Base-by-base conservation (phyloP, 30 jellyfish, hydroid and myxozoan species). In the Hydractinia echinata region DNA sequence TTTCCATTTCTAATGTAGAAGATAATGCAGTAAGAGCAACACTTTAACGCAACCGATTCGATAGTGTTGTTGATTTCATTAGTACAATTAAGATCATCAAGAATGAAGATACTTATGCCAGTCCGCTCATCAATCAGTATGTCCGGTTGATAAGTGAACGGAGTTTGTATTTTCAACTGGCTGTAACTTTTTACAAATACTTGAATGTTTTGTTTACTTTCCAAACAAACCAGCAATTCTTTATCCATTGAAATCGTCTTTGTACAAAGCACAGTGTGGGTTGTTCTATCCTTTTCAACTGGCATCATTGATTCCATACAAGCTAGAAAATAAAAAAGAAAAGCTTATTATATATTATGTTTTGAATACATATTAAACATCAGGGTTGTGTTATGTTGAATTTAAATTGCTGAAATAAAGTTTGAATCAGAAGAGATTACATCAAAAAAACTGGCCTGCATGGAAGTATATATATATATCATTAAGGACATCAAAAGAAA, bases 101-200 rank as follows among this genome's bases (percentile, higher is more conserved):
- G 70, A 53, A 67, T 48, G 64, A 89, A 55, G 5, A 84, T 15
- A 77, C 30, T 44, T 13, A 89, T 73, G 7, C 91, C 85, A 18
- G 96, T 89, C 8, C 91, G 80, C 55, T 84, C 95, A 66, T 84
- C 94, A 13, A 89, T 82, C 9, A 84, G 62, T 49, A 89, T 72
- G 71, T 89, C 96, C 54, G 96, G 96, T 64, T 89, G 96, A 44
- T 16, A 19, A 44, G 50, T 21, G 53, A 56, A 77, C 3, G 9
- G 16, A 9, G 82, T 51, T 61, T 30, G 10, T 53, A 6, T 77
- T 6, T 77, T 53, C 0, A 77, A 16, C 18, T 30, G 53, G 21
- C 84, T 13, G 72, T 89, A 89, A 60, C 81, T 91, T 49, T 89
- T 73, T 55, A 78, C 88, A 8, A 84, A 68, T 51, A 89, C 55